Evolutionary conservation across 2,797 vertebrate genomes (phyloP), one percentile per base, ranked within the genome.

Genomic region (Chrysocyon brachyurus): DNA sequence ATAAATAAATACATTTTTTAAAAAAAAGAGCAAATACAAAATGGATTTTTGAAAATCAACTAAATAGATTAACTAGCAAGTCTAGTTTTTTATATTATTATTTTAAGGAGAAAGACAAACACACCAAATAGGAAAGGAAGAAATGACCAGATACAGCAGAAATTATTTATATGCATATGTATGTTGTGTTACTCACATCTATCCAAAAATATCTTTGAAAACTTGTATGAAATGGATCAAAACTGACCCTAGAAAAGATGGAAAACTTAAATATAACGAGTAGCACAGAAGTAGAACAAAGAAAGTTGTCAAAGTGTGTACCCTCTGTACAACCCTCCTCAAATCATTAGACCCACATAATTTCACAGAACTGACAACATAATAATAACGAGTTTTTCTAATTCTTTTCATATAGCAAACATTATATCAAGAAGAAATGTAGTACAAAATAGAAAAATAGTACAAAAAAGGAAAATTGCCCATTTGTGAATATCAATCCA

Each of bases 91-190:
- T 52, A 46, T 46, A 46, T 46, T 46, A 46, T 49, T 31, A 77
- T 52, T 87, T 63, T 82, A 64, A 88, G 15, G 33, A 70, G 56
- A 83, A 73, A 83, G 21, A 57, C n/a, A 94, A 94, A 89, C 21
- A 75, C 28, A 83, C 78, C 68, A 33, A 49, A 83, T 33, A 87
- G 63, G 16, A 79, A 93, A 68, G n/a, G 16, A 78, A 78, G 12
- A 78, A 87, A 77, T 93, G 46, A 56, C 66, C 59, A 56, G 75
- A 52, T 15, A 81, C 8, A 31, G 31, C 52, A 87, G 54, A 79
- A 81, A 81, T 66, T 66, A 79, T 28, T 89, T 54, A 64, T 22
- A 56, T 40, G 56, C 31, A 21, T 10, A 40, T 82, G 19, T 52
- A 15, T 89, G 61, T 33, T 59, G 24, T 90, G 81, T 63, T 81